phyloP scores from a whole-genome alignment of 2,888 invertebrate species.

The Caenorhabditis virilis region DNA sequence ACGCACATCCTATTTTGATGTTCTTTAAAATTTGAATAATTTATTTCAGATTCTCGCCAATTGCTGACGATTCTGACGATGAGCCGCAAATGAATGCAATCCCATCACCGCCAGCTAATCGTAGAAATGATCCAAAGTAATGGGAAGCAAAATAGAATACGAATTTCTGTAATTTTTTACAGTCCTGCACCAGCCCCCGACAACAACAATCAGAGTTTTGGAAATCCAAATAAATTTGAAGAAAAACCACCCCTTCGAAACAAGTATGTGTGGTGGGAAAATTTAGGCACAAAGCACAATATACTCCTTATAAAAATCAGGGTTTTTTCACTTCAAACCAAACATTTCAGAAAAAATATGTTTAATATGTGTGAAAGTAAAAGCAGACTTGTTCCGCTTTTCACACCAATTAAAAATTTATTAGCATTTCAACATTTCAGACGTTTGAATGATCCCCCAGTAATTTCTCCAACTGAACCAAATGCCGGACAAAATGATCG shows the following conservation, averaged over 20 bases:
- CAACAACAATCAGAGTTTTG: not conserved
- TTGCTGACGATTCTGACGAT: constrained; percentile 42
- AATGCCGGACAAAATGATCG: not conserved
- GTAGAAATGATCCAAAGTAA: not conserved
- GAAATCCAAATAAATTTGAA: too few species aligned
- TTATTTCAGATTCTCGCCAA: constrained; percentile 43
- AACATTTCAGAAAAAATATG: too few species aligned
- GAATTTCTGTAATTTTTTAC: not conserved
- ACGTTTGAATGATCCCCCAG: constrained; percentile 1
- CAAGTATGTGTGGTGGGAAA: not conserved
- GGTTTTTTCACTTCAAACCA: too few species aligned
- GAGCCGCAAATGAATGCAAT: constrained; percentile 20
- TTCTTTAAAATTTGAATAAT: too few species aligned
- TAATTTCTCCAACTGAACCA: not conserved
- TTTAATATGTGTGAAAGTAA: too few species aligned
- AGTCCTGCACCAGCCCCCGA: not conserved
- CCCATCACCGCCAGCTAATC: constrained; percentile 28
- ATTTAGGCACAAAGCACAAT: not conserved
- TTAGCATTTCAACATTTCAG: not conserved
- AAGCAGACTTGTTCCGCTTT: too few species aligned
- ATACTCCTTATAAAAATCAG: not conserved
- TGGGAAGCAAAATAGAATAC: not conserved
- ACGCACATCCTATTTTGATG: not conserved
- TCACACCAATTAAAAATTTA: not conserved
- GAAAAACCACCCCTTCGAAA: not conserved